phyloP scores from a whole-genome alignment of 2,888 invertebrate genomes.

The Trachelus tabidus region DNA sequence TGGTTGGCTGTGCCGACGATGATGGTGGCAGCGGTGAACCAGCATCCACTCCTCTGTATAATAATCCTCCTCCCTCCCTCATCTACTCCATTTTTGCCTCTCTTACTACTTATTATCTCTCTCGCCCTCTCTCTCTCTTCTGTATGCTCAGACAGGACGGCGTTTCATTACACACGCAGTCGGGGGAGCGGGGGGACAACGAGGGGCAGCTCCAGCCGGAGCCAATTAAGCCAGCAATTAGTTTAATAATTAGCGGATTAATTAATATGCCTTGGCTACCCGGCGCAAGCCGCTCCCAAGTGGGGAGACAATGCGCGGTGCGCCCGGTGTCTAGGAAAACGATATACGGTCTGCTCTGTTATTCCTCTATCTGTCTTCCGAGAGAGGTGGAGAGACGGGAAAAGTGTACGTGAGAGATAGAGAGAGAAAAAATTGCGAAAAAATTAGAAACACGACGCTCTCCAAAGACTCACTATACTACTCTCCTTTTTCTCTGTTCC shows the following conservation, averaged over 20 bases:
- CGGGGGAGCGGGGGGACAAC: background rate
- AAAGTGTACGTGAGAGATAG: background rate
- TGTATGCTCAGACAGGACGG: background rate
- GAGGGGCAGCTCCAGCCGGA: constrained; percentile 12
- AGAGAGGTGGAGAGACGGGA: background rate
- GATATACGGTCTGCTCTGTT: background rate
- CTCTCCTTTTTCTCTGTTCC: background rate
- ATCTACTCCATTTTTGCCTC: background rate
- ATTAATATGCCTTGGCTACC: constrained; percentile 42
- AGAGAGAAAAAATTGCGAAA: background rate
- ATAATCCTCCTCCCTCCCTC: background rate
- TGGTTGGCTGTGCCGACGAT: background rate
- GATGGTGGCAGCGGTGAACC: background rate
- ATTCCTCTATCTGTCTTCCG: background rate
- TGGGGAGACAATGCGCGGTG: constrained; percentile 26
- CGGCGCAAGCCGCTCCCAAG: constrained; percentile 1
- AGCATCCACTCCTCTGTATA: background rate
- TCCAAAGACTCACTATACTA: background rate
- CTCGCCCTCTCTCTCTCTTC: background rate
- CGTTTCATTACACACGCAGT: background rate
- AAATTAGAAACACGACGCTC: background rate
- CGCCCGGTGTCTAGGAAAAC: background rate
- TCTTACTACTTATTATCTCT: background rate
- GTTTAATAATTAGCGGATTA: constrained; percentile 52
- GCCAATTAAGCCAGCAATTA: constrained; percentile 57